Conservation (phyloP, 2,113 vertebrate genomes). For the Psittacula cyanocephala region DNA sequence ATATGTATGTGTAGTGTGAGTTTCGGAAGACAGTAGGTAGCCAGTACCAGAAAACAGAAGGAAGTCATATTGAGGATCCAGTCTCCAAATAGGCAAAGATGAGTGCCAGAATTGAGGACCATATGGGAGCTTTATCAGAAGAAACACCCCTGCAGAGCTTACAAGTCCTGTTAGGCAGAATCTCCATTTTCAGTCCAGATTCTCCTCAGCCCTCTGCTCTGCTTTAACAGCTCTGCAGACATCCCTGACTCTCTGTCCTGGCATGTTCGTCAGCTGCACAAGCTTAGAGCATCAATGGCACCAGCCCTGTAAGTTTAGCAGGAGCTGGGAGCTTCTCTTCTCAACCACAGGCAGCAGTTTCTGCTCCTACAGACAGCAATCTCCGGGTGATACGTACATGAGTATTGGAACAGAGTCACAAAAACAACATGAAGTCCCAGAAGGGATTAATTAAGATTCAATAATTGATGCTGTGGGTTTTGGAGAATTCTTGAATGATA, state of each 20-base stretch:
- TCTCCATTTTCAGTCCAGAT: conserved; percentile 62
- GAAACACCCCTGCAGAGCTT: conserved; percentile 56
- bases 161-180: conserved; percentile 54
- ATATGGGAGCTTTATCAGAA: conserved; percentile 69
- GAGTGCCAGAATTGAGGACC: conserved; percentile 54
- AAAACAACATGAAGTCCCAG: neutral
- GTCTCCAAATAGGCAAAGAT: conserved; percentile 44
- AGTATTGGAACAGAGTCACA: neutral
- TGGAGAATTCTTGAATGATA: neutral
- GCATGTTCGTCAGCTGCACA: neutral
- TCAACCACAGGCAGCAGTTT: neutral
- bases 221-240: conserved; percentile 31
- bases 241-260: conserved; percentile 27
- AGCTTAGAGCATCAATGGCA: neutral
- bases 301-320: neutral
- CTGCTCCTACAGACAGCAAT: neutral
- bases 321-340: neutral
- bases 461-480: neutral
- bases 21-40: conserved; percentile 30
- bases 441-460: neutral
- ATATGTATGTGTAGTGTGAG: neutral
- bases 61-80: conserved; percentile 46
- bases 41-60: conserved; percentile 51
- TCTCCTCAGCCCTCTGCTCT: neutral
- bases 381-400: neutral